A percentile compares a stretch with the other conserved stretches of the same genome.
phyloP scores from a whole-genome alignment of 2,888 invertebrate genomes.

The Limnephilus lunatus region DNA sequence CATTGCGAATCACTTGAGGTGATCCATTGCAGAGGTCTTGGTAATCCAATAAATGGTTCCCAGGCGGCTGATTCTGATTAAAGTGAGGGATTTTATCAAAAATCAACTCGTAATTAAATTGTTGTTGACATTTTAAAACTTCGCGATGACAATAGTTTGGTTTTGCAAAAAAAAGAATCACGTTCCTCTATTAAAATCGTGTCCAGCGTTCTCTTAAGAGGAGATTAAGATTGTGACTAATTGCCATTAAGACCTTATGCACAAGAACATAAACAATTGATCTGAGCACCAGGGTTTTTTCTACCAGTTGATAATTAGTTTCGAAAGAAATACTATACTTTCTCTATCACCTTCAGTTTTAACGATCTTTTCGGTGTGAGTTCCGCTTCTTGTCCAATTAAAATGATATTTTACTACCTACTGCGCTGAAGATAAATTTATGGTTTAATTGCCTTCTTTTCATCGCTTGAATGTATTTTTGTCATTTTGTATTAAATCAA shows the following conservation, averaged over 20 bases:
- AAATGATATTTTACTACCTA: not conserved
- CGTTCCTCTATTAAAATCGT: no score
- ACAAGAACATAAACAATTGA: not conserved
- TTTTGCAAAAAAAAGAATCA: no score
- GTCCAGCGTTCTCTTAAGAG: not conserved
- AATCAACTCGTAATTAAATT: no score
- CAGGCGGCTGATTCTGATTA: no score
- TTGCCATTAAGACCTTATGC: not conserved
- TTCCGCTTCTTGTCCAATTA: constrained; percentile 2
- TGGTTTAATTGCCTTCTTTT: not conserved
- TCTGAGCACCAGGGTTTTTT: not conserved
- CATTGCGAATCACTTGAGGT: no score
- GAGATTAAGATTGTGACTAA: not conserved
- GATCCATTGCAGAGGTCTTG: no score
- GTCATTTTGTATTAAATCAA: no score
- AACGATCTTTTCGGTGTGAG: not conserved
- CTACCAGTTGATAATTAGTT: not conserved
- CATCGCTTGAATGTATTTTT: no score
- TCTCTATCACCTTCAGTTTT: not conserved
- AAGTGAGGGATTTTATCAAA: no score
- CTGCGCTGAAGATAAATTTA: not conserved
- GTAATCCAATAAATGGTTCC: no score
- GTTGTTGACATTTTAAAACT: no score
- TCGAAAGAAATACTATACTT: not conserved
- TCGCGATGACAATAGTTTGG: no score